Percentiles rank a stretch among this genome's conserved stretches.
Evolutionary conservation across 2,888 invertebrate species (phyloP).

Genomic region (Xestia c-nigrum): DNA sequence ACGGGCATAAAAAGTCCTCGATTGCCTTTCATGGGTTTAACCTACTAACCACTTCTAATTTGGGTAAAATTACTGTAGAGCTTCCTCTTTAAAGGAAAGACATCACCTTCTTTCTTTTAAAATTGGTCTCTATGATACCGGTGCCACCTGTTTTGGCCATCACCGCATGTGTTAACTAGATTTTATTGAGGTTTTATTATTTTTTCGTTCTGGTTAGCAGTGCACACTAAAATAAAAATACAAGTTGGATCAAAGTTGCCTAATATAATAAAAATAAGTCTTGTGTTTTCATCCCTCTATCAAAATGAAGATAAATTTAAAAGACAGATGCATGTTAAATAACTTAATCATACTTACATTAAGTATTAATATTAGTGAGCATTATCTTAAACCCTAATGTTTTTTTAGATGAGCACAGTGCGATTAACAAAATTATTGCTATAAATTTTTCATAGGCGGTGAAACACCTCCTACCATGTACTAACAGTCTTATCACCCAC

Average conservation of each 20-base stretch:
- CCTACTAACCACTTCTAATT: neutral
- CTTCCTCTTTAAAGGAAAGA: neutral
- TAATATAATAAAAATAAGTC: no score
- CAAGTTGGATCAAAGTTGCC: neutral
- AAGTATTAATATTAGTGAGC: no score
- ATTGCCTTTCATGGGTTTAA: neutral
- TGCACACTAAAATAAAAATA: neutral
- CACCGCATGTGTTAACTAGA: neutral
- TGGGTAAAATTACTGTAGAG: neutral
- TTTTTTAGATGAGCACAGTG: neutral
- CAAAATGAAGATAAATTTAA: neutral
- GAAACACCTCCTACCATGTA: neutral
- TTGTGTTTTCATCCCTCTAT: no score
- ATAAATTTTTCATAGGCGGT: constrained; percentile 16
- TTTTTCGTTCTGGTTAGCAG: no score
- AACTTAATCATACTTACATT: neutral
- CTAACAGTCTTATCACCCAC: neutral
- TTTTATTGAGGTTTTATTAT: no score
- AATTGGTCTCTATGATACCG: neutral
- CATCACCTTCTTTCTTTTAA: neutral
- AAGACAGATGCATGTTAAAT: neutral
- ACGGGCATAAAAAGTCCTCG: neutral
- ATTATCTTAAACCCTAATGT: neutral
- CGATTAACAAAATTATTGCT: constrained; percentile 14
- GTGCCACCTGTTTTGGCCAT: neutral